Evolutionary conservation across 1,140 invertebrate species (phyloP), one percentile per base, ranked within the genome.

Genomic region (Orius insidiosus): DNA sequence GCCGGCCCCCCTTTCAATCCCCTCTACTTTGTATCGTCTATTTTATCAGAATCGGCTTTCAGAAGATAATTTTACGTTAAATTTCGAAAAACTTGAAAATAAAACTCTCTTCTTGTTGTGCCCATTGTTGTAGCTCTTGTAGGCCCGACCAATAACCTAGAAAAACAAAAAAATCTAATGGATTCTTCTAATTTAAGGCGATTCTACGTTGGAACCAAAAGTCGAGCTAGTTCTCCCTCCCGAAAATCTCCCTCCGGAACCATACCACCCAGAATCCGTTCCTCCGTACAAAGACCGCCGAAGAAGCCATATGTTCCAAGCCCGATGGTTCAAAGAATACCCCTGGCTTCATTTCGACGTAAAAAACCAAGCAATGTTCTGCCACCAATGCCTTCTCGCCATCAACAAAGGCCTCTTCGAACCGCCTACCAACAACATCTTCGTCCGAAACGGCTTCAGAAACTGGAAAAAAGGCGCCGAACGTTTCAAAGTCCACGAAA

Each of bases 401-500:
- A 10, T 40, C 16, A 2, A 15, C 16, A 40, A 16, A 40, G 16
- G 16, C 11, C 11, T 13, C 4, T 13, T 16, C 14, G 38, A 40
- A 10, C 16, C 11, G 3, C 38, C 38, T 3, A 10, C 16, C 11
- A 40, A 40, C 16, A 40, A 40, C 38, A 18, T 18, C 6, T 40
- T 40, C 38, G 16, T 16, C 9, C 11, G 38, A 40, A 16, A 16
- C 5, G 38, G 38, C 4, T 40, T 40, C 16, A 40, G 16, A 18
- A 40, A 40, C 16, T 40, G 38, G 38, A 40, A 40, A 40, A 40
- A 40, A 18, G 38, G 38, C 38, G 16, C 16, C 16, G 38, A 40
- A 40, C 11, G 38, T 13, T 40, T 40, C n/a, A 40, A 18, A 40
- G 11, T 18, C 16, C 38, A 40, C 38, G 38, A 40, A 40, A 40